A percentile compares a stretch with the other conserved stretches of the same genome.
These are phyloP conservation scores for Amphipoea oculea DNA, from an alignment of 2,888 invertebrate genomes.

Conservation along the genomic window DNA sequence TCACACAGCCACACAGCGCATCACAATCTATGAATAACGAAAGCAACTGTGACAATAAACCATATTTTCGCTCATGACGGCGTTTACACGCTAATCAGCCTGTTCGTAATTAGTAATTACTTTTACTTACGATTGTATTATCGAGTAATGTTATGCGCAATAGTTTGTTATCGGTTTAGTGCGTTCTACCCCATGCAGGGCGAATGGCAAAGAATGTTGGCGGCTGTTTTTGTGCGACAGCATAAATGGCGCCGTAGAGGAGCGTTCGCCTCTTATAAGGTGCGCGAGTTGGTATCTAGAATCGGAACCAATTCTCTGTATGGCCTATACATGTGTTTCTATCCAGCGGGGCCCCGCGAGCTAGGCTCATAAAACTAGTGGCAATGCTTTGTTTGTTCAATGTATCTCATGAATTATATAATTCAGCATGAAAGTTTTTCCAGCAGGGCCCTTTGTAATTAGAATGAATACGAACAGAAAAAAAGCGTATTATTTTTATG, in stretches of 20 bases:
- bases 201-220: not conserved
- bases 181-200: conserved; percentile 3
- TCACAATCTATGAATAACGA: conserved; percentile 47
- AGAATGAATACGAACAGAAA: too few species aligned
- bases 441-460: too few species aligned
- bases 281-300: not conserved
- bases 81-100: conserved; percentile 28
- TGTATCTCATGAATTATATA: too few species aligned
- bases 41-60: conserved; percentile 37
- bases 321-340: not conserved
- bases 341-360: too few species aligned
- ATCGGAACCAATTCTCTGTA: not conserved
- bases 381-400: too few species aligned
- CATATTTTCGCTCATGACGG: conserved; percentile 39
- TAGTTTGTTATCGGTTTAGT: conserved; percentile 29
- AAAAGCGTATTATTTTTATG: too few species aligned
- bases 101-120: conserved; percentile 44
- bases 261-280: not conserved
- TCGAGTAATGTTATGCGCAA: conserved; percentile 24
- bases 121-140: conserved; percentile 48
- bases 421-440: too few species aligned
- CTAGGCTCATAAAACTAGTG: too few species aligned
- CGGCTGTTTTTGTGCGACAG: not conserved
- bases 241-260: not conserved
- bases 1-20: conserved; percentile 12